Conservation (phyloP, 1,140 invertebrate genomes). For the Eumaeus atala region DNA sequence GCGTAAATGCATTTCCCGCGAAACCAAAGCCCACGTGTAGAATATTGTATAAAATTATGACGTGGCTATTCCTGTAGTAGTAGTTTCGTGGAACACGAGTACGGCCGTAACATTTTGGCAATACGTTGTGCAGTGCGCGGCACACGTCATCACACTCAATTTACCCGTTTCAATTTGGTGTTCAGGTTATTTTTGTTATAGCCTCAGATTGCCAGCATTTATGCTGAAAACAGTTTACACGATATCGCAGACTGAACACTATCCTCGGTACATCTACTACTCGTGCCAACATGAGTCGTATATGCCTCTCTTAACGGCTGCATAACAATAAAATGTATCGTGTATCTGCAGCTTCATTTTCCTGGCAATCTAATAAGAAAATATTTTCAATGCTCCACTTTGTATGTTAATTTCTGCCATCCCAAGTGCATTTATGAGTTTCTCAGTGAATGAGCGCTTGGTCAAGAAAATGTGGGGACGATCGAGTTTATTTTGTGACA, state of each 20-base stretch:
- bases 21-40: too few species aligned
- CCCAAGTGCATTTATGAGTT: neutral
- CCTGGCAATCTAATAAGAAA: neutral
- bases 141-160: constrained; percentile 33
- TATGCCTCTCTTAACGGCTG: neutral
- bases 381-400: neutral
- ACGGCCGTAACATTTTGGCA: constrained; percentile 35
- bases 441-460: neutral
- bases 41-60: too few species aligned
- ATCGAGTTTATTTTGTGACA: neutral
- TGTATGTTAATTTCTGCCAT: constrained; percentile 5
- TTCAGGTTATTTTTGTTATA: constrained; percentile 44
- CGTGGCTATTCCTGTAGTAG: too few species aligned
- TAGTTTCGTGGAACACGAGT: neutral
- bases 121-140: constrained; percentile 13
- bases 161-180: constrained; percentile 42
- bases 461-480: neutral
- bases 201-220: neutral
- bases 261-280: neutral
- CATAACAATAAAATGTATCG: neutral
- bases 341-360: neutral
- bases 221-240: neutral
- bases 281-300: neutral
- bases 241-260: neutral
- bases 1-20: too few species aligned